Evolutionary conservation across 23 tunicate genomes (phyloP), one percentile per base, ranked within the genome.

Genomic region (Aplidium turbinatum): DNA sequence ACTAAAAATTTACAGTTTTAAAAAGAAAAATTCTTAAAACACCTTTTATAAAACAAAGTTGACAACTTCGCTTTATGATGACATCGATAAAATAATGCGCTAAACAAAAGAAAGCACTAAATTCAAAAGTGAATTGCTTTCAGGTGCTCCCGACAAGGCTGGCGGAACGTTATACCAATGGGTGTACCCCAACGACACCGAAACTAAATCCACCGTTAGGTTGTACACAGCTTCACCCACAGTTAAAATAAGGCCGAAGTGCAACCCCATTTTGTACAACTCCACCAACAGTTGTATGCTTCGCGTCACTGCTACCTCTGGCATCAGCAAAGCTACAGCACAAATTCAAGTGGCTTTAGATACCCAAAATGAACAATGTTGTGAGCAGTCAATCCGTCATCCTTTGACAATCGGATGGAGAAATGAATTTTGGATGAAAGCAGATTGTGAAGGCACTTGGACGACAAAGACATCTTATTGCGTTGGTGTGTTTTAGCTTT

Each of bases 121-220:
- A n/a, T n/a, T 21, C 22, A n/a, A 54, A 11, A 54, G 19, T 54
- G 61, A 6, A 28, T 36, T 9, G 5, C 6, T 38, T 66, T 13
- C 57, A 77, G 82, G 48, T 45, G 1, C 19, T 28, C 45, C 48
- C 0, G 51, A 78, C 29, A 78, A 52, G 6, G 51, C 75, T 3
- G 13, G 32, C 11, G 65, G 47, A 6, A 33, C 66, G 6, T 35
- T 78, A 2, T 78, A 78, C 75, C 51, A 65, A 25, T 78, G 83
- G 83, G 34, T 32, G 6, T 78, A 33, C 32, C 83, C 78, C 3
- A 70, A 46, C 35, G 82, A 31, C 1, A 23, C 68, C 4, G 58
- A 23, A 7, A 60, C 20, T 4, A 0, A 2, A 32, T 24, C 3
- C 4, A 16, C 19, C 3, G 58, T 9, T 3, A 29, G 21, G 18